phyloP scores from a whole-genome alignment of 2,113 vertebrate genomes.

The Alces alces region DNA sequence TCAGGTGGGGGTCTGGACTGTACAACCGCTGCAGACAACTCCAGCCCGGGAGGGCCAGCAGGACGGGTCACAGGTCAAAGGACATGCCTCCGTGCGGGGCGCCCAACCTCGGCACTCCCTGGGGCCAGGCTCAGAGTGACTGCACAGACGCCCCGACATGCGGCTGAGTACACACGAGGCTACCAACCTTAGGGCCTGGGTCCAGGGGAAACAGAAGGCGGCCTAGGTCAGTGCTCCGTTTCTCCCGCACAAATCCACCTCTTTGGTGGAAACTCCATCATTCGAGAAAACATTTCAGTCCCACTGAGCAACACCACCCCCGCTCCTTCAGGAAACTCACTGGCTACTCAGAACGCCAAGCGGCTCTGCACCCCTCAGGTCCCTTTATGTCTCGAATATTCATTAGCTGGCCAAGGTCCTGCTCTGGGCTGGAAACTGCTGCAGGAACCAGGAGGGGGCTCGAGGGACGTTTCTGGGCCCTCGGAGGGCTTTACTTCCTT shows the following conservation, averaged over 20 bases:
- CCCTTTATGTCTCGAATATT: not conserved
- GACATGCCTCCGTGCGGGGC: accelerated
- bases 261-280: accelerated
- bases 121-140: not conserved
- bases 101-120: accelerated
- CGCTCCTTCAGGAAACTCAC: not conserved
- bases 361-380: not conserved
- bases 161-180: accelerated
- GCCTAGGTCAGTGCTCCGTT: not conserved
- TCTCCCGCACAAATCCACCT: accelerated
- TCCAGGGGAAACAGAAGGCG: not conserved
- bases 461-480: not conserved
- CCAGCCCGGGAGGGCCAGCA: too few species aligned
- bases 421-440: too few species aligned
- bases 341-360: accelerated
- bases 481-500: not conserved
- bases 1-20: accelerated
- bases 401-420: not conserved
- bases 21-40: accelerated
- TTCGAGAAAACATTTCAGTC: not conserved
- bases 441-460: not conserved
- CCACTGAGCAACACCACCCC: not conserved
- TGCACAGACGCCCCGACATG: accelerated
- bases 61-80: not conserved
- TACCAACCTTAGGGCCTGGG: not conserved